Conservation (phyloP, 2,888 invertebrate genomes). For the Cecidostiba fungosa region DNA sequence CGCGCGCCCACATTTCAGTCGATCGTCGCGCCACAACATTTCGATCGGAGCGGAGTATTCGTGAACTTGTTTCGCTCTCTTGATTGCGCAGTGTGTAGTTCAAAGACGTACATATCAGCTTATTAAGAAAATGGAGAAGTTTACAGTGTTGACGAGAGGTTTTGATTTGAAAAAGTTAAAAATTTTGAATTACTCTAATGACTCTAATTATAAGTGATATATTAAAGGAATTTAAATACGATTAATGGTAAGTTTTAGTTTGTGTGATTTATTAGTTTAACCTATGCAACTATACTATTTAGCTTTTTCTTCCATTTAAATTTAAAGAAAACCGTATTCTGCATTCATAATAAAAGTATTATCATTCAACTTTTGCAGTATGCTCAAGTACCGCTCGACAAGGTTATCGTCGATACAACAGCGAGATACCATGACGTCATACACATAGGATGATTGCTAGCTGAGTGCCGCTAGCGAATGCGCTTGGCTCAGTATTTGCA, state of each 20-base stretch:
- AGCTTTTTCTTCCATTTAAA: background rate
- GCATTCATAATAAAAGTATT: background rate
- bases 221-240: no score
- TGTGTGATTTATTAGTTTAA: background rate
- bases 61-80: background rate
- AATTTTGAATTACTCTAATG: no score
- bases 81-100: background rate
- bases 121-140: background rate
- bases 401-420: background rate
- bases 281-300: background rate
- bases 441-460: background rate
- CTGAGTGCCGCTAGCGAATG: background rate
- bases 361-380: background rate
- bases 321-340: no score
- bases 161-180: background rate
- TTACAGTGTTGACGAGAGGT: background rate
- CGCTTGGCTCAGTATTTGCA: background rate
- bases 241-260: background rate
- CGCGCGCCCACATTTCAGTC: background rate
- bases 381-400: background rate
- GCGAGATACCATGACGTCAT: background rate
- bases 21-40: background rate
- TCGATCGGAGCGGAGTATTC: background rate
- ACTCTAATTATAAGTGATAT: no score
- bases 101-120: background rate